Percentiles rank a stretch among this genome's conserved stretches.
These are phyloP conservation scores for Mus musculus DNA, from an alignment of 2,113 vertebrate genomes.

Conservation along the genomic window DNA sequence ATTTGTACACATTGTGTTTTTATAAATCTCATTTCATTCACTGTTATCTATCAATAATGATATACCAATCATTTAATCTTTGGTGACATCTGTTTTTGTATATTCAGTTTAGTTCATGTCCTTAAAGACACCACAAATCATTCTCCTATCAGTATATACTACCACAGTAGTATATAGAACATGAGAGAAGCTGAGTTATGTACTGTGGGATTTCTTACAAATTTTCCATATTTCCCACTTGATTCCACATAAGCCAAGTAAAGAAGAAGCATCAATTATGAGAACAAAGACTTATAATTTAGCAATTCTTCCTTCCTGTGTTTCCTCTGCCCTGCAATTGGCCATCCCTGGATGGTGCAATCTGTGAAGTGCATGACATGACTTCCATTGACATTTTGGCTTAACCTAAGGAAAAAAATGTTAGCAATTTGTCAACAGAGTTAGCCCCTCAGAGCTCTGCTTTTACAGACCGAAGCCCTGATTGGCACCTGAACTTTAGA, in stretches of 20 bases:
- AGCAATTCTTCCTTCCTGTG: neutral
- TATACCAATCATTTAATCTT: neutral
- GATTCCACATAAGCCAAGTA: neutral
- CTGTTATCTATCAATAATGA: neutral
- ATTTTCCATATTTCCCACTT: neutral
- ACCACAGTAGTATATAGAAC: neutral
- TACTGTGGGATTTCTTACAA: neutral
- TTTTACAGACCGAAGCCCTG: conserved; percentile 63
- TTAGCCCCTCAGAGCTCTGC: conserved; percentile 59
- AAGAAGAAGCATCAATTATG: neutral
- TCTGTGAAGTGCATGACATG: neutral
- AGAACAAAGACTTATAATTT: neutral
- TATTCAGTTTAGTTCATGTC: neutral
- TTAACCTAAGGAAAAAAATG: conserved; percentile 59
- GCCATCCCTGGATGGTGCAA: neutral
- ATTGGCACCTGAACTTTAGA: conserved; percentile 83
- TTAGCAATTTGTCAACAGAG: conserved; percentile 71
- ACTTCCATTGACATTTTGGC: conserved; percentile 62
- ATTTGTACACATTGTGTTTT: neutral
- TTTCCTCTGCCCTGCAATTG: neutral
- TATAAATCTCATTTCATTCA: neutral
- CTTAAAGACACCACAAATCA: neutral
- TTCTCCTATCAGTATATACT: neutral
- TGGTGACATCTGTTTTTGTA: neutral
- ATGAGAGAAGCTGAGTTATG: neutral